Percentiles rank a stretch among this genome's conserved stretches.
These are phyloP conservation scores for Bubo bubo DNA, from an alignment of 2,113 vertebrate species.

Conservation along the genomic window DNA sequence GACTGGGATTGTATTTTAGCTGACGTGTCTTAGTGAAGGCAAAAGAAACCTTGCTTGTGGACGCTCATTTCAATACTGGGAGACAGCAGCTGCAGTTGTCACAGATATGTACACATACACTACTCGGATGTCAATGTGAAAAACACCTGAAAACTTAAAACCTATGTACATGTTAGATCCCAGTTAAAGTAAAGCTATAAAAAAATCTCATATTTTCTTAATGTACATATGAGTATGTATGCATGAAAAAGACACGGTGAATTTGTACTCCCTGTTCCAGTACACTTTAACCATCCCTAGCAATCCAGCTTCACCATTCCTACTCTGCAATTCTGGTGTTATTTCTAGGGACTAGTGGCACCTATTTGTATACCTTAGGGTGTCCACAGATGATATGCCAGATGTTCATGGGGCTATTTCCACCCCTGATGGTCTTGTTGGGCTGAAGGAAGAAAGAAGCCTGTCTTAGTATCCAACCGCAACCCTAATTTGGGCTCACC, in stretches of 20 bases:
- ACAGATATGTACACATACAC: too few relatives aligned
- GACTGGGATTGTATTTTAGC: neutral
- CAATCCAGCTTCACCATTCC: neutral
- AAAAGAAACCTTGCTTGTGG: neutral
- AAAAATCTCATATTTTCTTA: neutral
- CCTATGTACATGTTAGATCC: rapidly evolving
- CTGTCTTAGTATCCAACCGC: neutral
- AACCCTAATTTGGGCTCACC: neutral
- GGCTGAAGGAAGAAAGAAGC: neutral
- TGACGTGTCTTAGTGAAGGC: neutral
- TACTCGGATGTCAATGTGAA: neutral
- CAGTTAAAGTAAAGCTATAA: neutral
- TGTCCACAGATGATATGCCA: neutral
- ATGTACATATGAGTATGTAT: too few relatives aligned
- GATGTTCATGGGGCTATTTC: neutral
- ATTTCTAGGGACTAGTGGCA: neutral
- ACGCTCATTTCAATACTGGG: rapidly evolving
- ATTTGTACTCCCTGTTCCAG: neutral
- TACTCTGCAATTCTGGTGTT: neutral
- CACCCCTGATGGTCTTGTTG: too few relatives aligned
- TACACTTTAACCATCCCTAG: neutral
- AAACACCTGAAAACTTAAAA: neutral
- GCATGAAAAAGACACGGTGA: neutral
- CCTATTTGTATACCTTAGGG: rapidly evolving
- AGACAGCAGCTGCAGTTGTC: neutral